Evolutionary conservation across 2,113 vertebrate species (phyloP).

Genomic region (Larimichthys crocea): DNA sequence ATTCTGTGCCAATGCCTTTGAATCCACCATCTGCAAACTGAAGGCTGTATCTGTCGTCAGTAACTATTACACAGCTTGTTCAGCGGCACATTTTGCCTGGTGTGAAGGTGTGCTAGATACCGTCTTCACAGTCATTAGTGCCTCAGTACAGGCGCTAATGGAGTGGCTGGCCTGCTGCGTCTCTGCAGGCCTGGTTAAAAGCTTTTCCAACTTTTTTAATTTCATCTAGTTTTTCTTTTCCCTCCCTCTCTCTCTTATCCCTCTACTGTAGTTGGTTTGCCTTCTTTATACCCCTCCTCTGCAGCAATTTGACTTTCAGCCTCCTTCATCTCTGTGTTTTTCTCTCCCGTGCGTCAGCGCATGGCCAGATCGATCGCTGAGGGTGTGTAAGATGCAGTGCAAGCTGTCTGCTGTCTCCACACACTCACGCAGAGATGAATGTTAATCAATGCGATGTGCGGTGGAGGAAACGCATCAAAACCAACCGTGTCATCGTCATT

Average conservation of each 20-base stretch:
- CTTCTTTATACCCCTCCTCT: slow-evolving; percentile 6
- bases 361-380: slow-evolving; percentile 46
- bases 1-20: background rate
- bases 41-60: slow-evolving; percentile 4
- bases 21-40: slow-evolving; percentile 19
- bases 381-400: slow-evolving; percentile 47
- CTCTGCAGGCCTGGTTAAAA: slow-evolving; percentile 50
- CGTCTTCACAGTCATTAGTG: slow-evolving; percentile 57
- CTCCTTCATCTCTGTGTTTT: slow-evolving; percentile 25
- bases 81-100: slow-evolving; percentile 18
- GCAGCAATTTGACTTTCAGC: slow-evolving; percentile 22
- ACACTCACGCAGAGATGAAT: slow-evolving; percentile 62
- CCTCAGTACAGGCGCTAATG: slow-evolving; percentile 56
- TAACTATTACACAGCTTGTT: slow-evolving; percentile 27
- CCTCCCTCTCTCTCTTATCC: background rate
- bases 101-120: slow-evolving; percentile 55
- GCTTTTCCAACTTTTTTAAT: slow-evolving; percentile 27
- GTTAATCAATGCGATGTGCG: slow-evolving; percentile 74
- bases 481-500: slow-evolving; percentile 45
- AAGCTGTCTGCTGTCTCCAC: slow-evolving; percentile 58
- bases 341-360: slow-evolving; percentile 28
- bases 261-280: background rate
- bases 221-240: slow-evolving; percentile 15
- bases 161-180: slow-evolving; percentile 30
- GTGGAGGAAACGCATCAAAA: slow-evolving; percentile 62